Conservation (phyloP, 2,113 vertebrate genomes). For the Rostratula benghalensis region DNA sequence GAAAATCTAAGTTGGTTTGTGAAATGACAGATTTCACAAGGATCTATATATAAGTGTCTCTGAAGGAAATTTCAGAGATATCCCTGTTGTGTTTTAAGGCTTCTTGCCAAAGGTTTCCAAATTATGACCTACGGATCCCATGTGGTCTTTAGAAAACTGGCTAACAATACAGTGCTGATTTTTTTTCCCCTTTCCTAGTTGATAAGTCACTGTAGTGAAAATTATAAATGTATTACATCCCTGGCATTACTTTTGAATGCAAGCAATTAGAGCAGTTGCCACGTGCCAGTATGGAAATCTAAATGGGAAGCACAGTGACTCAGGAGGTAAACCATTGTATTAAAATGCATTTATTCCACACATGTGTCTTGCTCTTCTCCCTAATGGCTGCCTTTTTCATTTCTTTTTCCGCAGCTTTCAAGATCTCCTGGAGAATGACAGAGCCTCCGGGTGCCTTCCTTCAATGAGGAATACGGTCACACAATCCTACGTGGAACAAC, state of each 20-base stretch:
- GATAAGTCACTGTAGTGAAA: neutral
- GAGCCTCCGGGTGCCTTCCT: neutral
- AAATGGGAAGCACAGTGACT: neutral
- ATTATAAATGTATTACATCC: neutral
- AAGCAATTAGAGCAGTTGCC: neutral
- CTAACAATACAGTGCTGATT: neutral
- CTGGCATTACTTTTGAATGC: neutral
- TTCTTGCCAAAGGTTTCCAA: neutral
- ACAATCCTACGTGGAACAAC: neutral
- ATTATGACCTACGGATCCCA: neutral
- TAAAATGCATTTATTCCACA: slow-evolving; percentile 32
- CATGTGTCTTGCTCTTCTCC: neutral
- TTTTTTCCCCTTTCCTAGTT: neutral
- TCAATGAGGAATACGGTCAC: neutral
- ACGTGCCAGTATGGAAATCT: neutral
- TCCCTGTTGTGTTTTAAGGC: neutral
- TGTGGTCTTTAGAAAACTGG: neutral
- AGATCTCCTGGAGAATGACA: neutral
- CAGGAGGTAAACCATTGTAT: slow-evolving; percentile 12
- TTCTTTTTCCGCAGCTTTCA: neutral
- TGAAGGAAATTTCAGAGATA: neutral
- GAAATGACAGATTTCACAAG: neutral
- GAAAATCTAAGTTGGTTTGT: neutral
- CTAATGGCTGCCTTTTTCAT: neutral
- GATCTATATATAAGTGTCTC: neutral